A percentile compares a stretch with the other conserved stretches of the same genome.
These are phyloP conservation scores for Pteria penguin DNA, from an alignment of 2,888 invertebrate genomes.

Conservation along the genomic window DNA sequence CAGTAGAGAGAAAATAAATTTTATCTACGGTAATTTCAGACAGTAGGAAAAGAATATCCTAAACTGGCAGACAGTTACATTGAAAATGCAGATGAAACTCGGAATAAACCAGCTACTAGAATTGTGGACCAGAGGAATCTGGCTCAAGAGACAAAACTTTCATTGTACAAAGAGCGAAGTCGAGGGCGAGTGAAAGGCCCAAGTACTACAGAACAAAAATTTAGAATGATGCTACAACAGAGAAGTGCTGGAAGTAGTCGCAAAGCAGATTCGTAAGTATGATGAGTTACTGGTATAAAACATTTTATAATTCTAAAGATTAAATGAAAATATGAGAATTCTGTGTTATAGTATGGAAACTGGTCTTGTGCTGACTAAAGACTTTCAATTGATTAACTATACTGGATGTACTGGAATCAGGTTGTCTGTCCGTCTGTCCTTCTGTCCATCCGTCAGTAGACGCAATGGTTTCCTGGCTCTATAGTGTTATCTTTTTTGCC, in stretches of 20 bases:
- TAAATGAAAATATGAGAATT: too few relatives aligned
- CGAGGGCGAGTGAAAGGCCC: constrained; percentile 60
- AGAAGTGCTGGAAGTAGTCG: constrained; percentile 46
- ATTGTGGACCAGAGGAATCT: constrained; percentile 77
- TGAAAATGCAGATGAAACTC: constrained; percentile 40
- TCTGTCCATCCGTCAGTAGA: neutral
- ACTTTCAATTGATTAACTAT: too few relatives aligned
- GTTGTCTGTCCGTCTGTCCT: neutral
- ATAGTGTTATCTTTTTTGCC: too few relatives aligned
- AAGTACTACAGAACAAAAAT: constrained; percentile 67
- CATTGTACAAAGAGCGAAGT: constrained; percentile 67
- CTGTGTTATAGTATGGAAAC: too few relatives aligned
- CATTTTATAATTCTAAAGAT: too few relatives aligned
- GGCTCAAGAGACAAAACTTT: constrained; percentile 74
- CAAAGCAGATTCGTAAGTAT: constrained; percentile 39
- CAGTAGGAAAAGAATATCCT: constrained; percentile 68
- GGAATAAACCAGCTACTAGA: constrained; percentile 66
- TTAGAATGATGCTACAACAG: constrained; percentile 66
- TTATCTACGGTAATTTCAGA: too few relatives aligned
- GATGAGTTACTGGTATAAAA: too few relatives aligned
- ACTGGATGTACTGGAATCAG: too few relatives aligned
- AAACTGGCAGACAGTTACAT: constrained; percentile 59
- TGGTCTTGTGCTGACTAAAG: too few relatives aligned
- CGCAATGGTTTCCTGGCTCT: too few relatives aligned
- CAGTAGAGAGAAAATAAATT: too few relatives aligned